These are phyloP conservation scores for Cerastis rubricosa DNA, from an alignment of 2,888 invertebrate genomes.

Conservation along the genomic window DNA sequence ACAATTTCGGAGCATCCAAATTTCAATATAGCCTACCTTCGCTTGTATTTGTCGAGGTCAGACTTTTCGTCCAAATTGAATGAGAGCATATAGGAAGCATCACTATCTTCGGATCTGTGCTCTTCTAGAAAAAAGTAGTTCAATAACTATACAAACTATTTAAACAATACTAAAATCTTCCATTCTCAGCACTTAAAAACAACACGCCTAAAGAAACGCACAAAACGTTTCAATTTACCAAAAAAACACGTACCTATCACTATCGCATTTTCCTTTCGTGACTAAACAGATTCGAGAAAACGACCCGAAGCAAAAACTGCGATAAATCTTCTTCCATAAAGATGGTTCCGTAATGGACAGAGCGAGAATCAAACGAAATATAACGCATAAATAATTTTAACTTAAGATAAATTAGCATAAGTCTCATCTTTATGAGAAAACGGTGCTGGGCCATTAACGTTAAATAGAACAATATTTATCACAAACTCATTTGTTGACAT, in stretches of 20 bases:
- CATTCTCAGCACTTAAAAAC: conserved; percentile 24
- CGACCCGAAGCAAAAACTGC: conserved; percentile 49
- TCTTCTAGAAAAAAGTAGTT: neutral
- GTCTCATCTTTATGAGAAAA: conserved; percentile 48
- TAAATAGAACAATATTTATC: conserved; percentile 70
- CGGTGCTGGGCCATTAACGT: conserved; percentile 48
- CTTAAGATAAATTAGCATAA: conserved; percentile 58
- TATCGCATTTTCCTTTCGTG: conserved; percentile 47
- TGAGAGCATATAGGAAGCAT: neutral
- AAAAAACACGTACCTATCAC: conserved; percentile 43
- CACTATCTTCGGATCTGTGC: neutral
- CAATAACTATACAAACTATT: neutral
- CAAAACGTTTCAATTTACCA: conserved; percentile 31
- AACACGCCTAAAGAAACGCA: neutral
- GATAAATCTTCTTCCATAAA: conserved; percentile 52
- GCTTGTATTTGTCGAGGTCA: conserved; percentile 34
- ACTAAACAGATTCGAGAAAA: conserved; percentile 52
- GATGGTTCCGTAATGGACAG: conserved; percentile 56
- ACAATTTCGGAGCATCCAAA: conserved; percentile 19
- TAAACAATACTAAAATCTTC: neutral
- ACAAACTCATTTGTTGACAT: conserved; percentile 67
- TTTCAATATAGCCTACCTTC: conserved; percentile 18
- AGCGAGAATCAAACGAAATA: conserved; percentile 60
- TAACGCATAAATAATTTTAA: conserved; percentile 56
- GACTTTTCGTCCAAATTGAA: conserved; percentile 19